Evolutionary conservation across 2,888 invertebrate species (phyloP).

Genomic region (Pammene fasciana): DNA sequence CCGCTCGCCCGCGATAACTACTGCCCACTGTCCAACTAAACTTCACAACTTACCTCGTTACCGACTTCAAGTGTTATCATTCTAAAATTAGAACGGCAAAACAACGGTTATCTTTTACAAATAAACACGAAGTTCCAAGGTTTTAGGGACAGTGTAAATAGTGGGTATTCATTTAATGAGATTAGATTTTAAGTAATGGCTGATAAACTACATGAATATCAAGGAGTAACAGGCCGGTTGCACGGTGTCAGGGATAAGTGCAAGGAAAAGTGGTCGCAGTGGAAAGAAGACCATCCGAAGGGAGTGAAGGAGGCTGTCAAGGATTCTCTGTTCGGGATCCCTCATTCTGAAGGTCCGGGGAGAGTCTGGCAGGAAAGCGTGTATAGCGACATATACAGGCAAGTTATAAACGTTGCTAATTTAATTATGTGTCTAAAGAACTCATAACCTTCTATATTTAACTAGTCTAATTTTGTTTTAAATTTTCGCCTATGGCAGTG

Average conservation of each 20-base stretch:
- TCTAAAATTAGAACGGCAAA: conserved; percentile 5
- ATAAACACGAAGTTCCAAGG: not conserved
- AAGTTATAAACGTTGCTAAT: conserved; percentile 35
- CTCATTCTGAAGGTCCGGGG: conserved; percentile 70
- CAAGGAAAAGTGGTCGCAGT: conserved; percentile 84
- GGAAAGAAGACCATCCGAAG: conserved; percentile 84
- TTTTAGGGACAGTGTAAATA: conserved; percentile 7
- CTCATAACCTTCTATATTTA: not conserved
- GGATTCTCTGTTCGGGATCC: conserved; percentile 72
- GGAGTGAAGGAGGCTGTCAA: conserved; percentile 80
- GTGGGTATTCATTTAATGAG: conserved; percentile 42
- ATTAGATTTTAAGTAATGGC: conserved; percentile 76
- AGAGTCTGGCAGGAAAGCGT: conserved; percentile 69
- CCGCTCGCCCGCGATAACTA: conserved; percentile 52
- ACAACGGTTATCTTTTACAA: conserved; percentile 2
- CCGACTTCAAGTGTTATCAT: conserved; percentile 12
- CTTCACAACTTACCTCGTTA: conserved; percentile 21
- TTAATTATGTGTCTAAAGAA: not conserved
- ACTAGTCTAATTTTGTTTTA: too few species aligned
- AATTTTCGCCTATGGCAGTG: too few species aligned
- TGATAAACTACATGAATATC: conserved; percentile 91
- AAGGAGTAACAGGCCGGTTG: conserved; percentile 88
- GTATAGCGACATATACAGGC: conserved; percentile 74
- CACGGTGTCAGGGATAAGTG: conserved; percentile 87
- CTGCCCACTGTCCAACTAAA: conserved; percentile 36